Percentiles rank a stretch among this genome's conserved stretches.
These are phyloP conservation scores for Pachyramphus minor DNA, from an alignment of 2,113 vertebrate species.

Conservation along the genomic window DNA sequence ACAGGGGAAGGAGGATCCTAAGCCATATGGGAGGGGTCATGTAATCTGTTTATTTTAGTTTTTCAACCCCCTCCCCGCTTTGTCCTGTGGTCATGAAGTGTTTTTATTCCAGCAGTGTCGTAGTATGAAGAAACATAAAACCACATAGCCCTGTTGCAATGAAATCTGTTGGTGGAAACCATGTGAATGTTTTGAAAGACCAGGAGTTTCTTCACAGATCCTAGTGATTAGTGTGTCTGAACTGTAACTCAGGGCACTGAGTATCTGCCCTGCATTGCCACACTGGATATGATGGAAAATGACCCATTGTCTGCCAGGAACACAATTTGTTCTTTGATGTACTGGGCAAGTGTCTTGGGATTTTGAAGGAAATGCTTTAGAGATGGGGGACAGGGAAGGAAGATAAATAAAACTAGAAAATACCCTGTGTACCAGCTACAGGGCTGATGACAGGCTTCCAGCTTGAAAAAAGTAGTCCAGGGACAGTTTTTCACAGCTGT, in stretches of 20 bases:
- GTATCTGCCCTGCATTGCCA: background rate
- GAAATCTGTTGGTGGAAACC: constrained; percentile 2
- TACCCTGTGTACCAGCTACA: background rate
- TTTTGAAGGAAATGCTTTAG: background rate
- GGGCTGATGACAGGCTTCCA: background rate
- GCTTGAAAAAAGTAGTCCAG: background rate
- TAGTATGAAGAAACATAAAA: constrained; percentile 20
- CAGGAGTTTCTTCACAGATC: constrained; percentile 35
- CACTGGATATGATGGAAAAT: background rate
- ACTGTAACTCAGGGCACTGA: background rate
- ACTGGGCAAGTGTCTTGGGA: background rate
- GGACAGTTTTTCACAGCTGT: background rate
- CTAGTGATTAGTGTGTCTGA: background rate
- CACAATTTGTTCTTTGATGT: background rate
- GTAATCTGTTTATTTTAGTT: background rate
- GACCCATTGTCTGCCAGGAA: background rate
- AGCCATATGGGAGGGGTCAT: rapidly evolving
- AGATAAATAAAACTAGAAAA: background rate
- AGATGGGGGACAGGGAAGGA: background rate
- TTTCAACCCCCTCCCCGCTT: background rate
- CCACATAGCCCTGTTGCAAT: constrained; percentile 15
- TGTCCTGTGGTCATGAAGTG: background rate
- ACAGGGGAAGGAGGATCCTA: background rate
- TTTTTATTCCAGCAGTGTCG: background rate
- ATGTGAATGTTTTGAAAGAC: constrained; percentile 36